Base-by-base conservation (phyloP, 2,113 vertebrate genomes). In the Gallinago media region DNA sequence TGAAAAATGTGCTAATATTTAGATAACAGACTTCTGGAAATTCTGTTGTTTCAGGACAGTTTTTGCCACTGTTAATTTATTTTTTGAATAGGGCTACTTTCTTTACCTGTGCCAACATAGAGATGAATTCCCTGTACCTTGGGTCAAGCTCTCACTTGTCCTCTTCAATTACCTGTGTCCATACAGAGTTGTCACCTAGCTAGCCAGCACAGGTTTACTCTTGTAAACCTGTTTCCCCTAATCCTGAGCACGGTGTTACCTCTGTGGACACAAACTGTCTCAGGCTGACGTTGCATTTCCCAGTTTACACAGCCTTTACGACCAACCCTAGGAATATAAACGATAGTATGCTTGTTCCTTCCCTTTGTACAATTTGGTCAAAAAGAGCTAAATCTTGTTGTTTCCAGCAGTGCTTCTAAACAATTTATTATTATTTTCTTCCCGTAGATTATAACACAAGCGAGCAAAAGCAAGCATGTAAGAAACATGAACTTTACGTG, bases 401-500 rank as follows among this genome's bases (percentile, higher is more conserved):
- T 12, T 49, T 75, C 31, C 59, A 58, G 17, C 25, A 47, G 16
- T 31, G 12, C 26, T 93, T 92, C 46, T 92, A 83, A 93, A 93
- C 15, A 66, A 76, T 17, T 71, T 63, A 17, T 74, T 72, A 22
- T 44, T 94, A 29, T 67, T 96, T 97, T 90, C 91, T 90, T 50
- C 74, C 40, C 90, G 50, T 91, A 99, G 99, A 99, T 98, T 99
- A 99, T 92, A 99, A 99, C 96, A 99, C 98, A 77, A 99, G 99
- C 8, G 99, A 99, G 92, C 99, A 99, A 97, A 99, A 99, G 80
- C 99, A 99, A 97, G 99, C 99, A 67, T 99, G 99, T 94, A 99
- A 99, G 98, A 99, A 99, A 95, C 99, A 99, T 11, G 99, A 99
- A 94, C 99, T 99, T 42, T 99, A 99, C 4, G 99, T 99, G 96